Conservation (phyloP, 1,140 invertebrate genomes). For the Schlechtendalia chinensis region DNA sequence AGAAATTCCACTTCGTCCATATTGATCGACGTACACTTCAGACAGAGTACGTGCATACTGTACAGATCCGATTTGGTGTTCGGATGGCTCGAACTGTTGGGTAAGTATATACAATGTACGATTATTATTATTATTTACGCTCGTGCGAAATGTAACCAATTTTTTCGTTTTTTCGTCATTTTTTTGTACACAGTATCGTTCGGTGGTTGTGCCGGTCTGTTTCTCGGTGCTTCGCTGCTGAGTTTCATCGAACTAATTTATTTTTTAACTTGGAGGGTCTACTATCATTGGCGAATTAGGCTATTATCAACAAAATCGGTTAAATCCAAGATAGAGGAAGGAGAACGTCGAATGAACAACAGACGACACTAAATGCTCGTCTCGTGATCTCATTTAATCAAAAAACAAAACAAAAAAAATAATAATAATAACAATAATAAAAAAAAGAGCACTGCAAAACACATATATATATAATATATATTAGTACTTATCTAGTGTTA, state of each 20-base stretch:
- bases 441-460: too few relatives aligned
- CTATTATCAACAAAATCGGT: neutral
- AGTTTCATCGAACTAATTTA: constrained; percentile 68
- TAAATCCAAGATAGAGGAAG: neutral
- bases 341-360: neutral
- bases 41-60: constrained; percentile 51
- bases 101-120: constrained; percentile 47
- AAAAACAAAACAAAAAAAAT: too few relatives aligned
- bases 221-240: constrained; percentile 71
- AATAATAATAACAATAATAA: too few relatives aligned
- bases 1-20: constrained; percentile 49
- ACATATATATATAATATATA: too few relatives aligned
- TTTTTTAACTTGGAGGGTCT: constrained; percentile 53
- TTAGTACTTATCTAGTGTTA: too few relatives aligned
- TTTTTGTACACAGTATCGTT: constrained; percentile 51
- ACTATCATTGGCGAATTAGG: constrained; percentile 44
- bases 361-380: neutral
- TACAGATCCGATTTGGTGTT: constrained; percentile 54
- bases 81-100: constrained; percentile 54
- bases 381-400: too few relatives aligned
- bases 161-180: too few relatives aligned
- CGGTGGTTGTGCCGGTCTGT: constrained; percentile 67
- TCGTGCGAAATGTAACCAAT: too few relatives aligned
- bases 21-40: constrained; percentile 53
- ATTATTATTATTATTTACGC: too few relatives aligned